phyloP scores from a whole-genome alignment of 2,888 invertebrate species.

The Caenorhabditis becei region DNA sequence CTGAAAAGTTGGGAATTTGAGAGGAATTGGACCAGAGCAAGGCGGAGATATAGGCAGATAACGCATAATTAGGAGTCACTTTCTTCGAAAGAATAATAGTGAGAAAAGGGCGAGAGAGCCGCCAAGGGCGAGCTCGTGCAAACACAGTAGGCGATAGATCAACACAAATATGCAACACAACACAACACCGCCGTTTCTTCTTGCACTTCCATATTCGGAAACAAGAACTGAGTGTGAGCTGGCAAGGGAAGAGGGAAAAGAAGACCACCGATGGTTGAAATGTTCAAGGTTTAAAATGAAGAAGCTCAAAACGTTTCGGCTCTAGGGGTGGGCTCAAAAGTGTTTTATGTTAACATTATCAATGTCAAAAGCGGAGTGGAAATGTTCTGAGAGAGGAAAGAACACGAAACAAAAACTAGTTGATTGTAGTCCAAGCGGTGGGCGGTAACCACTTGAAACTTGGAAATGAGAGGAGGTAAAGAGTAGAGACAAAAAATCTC shows the following conservation, averaged over 20 bases:
- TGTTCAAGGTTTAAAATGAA: background rate
- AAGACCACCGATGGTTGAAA: background rate
- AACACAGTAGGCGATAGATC: conserved; percentile 58
- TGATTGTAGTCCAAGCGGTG: conserved; percentile 28
- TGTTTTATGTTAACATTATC: conserved; percentile 50
- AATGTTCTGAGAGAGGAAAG: conserved; percentile 23
- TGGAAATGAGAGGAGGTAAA: conserved; percentile 34
- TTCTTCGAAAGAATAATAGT: conserved; percentile 42
- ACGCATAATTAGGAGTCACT: conserved; percentile 43
- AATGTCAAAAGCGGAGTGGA: conserved; percentile 31
- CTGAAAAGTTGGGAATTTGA: background rate
- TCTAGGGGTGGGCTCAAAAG: conserved; percentile 27
- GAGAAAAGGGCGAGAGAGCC: conserved; percentile 47
- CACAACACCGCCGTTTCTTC: conserved; percentile 19
- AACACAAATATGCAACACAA: conserved; percentile 59
- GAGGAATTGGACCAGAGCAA: background rate
- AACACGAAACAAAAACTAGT: conserved; percentile 51
- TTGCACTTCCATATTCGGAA: conserved; percentile 48
- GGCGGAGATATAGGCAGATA: background rate
- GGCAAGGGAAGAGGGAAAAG: background rate
- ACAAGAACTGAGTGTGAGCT: conserved; percentile 16
- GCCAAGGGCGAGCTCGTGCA: conserved; percentile 57
- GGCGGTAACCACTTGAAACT: conserved; percentile 60
- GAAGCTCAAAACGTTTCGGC: conserved; percentile 10
- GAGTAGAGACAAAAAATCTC: conserved; percentile 6